Conservation (phyloP, 2,888 invertebrate genomes). For the Drosophila subsilvestris region DNA sequence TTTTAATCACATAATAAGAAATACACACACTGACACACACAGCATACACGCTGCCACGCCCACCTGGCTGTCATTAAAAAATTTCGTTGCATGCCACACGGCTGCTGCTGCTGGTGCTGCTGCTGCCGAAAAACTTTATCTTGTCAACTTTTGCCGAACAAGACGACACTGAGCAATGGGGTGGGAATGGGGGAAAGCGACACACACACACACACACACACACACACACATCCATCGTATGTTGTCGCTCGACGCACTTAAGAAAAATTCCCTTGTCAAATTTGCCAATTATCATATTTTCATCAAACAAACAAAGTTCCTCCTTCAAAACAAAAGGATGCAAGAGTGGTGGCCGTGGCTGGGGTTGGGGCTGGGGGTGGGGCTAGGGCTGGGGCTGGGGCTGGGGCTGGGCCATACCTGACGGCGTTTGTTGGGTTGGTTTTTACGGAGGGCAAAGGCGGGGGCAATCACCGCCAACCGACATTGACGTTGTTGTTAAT, state of each 20-base stretch:
- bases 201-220: conserved; percentile 6
- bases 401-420: conserved; percentile 18
- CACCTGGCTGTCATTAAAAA: conserved; percentile 80
- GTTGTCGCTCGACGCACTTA: conserved; percentile 63
- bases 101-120: conserved; percentile 3
- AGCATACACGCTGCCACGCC: conserved; percentile 19
- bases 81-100: conserved; percentile 67
- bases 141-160: conserved; percentile 66
- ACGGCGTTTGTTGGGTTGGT: conserved; percentile 7
- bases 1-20: conserved; percentile 80
- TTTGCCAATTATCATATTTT: conserved; percentile 84
- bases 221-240: conserved; percentile 23
- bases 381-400: conserved; percentile 1
- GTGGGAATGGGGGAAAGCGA: conserved; percentile 9
- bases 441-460: neutral
- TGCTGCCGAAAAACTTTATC: conserved; percentile 74
- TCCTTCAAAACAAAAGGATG: conserved; percentile 56
- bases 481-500: conserved; percentile 78
- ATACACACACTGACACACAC: conserved; percentile 53
- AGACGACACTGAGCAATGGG: conserved; percentile 1
- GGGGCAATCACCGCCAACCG: conserved; percentile 36
- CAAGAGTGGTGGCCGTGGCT: too few species aligned
- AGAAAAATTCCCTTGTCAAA: conserved; percentile 83
- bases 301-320: conserved; percentile 81
- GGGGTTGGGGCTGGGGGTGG: conserved; percentile 1